These are phyloP conservation scores for Phenganax subtilis DNA, from an alignment of 92 coral and sea anemone genomes.

Conservation along the genomic window DNA sequence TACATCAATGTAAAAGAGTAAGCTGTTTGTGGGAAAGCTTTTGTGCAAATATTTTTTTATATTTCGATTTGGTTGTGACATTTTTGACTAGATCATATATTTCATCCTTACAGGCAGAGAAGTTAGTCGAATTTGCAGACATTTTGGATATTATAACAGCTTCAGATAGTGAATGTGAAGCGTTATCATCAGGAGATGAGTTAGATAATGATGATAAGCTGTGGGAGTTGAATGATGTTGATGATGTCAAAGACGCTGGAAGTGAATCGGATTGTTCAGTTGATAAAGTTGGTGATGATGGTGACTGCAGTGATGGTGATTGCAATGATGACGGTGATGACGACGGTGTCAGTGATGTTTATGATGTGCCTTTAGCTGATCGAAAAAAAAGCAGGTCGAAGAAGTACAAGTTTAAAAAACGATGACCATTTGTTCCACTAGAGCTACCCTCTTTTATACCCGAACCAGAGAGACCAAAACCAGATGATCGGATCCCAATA, in stretches of 20 bases:
- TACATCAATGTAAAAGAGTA: constrained; percentile 5
- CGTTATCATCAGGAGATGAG: constrained; percentile 3
- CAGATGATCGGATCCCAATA: not conserved
- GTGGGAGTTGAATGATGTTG: not conserved
- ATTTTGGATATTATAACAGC: not conserved
- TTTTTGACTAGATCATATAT: not conserved
- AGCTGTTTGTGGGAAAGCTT: too few relatives aligned
- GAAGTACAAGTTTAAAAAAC: too few relatives aligned
- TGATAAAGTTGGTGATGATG: too few relatives aligned
- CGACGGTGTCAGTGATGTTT: not conserved
- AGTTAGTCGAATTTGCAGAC: not conserved
- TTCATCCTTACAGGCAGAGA: not conserved
- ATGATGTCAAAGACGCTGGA: too few relatives aligned
- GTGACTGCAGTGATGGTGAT: not conserved
- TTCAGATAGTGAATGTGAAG: not conserved
- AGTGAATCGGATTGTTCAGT: too few relatives aligned
- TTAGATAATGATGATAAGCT: not conserved
- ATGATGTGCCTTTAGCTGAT: not conserved
- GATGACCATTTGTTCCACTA: not conserved
- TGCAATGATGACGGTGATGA: not conserved
- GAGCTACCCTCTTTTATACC: constrained; percentile 2
- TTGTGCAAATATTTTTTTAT: too few relatives aligned
- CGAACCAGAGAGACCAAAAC: not conserved
- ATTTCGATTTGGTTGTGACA: not conserved
- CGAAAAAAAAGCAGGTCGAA: not conserved